Percentiles rank a stretch among this genome's conserved stretches.
Evolutionary conservation across 2,113 vertebrate species (phyloP).

Genomic region (Beaufortia kweichowensis): DNA sequence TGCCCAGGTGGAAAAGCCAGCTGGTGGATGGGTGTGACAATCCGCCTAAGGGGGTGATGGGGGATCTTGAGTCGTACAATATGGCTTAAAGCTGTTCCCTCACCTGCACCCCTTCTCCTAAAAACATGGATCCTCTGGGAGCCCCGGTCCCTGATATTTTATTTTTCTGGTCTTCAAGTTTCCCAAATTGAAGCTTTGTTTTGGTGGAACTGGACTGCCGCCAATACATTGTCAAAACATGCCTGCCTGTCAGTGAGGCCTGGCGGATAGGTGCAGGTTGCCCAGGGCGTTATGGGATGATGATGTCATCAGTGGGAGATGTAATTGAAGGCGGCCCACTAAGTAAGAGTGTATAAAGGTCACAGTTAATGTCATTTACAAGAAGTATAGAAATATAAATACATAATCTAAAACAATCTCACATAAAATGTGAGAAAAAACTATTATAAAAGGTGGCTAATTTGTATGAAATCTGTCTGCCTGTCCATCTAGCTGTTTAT

Average conservation of each 20-base stretch:
- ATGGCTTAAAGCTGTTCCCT: conserved; percentile 27
- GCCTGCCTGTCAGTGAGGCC: background rate
- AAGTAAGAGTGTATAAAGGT: background rate
- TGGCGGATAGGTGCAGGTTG: background rate
- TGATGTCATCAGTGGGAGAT: background rate
- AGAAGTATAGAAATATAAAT: no score
- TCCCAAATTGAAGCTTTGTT: conserved; percentile 48
- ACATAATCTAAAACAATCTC: no score
- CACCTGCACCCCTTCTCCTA: conserved; percentile 32
- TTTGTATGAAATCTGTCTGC: no score
- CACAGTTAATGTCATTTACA: background rate
- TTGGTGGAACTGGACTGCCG: conserved; percentile 36
- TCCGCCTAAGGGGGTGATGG: conserved; percentile 49
- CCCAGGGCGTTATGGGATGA: background rate
- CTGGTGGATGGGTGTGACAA: conserved; percentile 49
- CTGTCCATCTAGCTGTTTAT: no score
- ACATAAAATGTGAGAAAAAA: no score
- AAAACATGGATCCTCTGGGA: conserved; percentile 36
- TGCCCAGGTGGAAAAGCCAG: conserved; percentile 58
- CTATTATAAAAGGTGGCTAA: no score
- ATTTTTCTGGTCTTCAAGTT: conserved; percentile 58
- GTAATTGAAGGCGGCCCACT: no score
- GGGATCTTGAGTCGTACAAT: conserved; percentile 31
- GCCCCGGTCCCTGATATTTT: conserved; percentile 51
- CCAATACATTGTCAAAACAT: background rate